These are phyloP conservation scores for Macropus fuliginosus DNA, from an alignment of 2,797 vertebrate genomes.

Conservation along the genomic window DNA sequence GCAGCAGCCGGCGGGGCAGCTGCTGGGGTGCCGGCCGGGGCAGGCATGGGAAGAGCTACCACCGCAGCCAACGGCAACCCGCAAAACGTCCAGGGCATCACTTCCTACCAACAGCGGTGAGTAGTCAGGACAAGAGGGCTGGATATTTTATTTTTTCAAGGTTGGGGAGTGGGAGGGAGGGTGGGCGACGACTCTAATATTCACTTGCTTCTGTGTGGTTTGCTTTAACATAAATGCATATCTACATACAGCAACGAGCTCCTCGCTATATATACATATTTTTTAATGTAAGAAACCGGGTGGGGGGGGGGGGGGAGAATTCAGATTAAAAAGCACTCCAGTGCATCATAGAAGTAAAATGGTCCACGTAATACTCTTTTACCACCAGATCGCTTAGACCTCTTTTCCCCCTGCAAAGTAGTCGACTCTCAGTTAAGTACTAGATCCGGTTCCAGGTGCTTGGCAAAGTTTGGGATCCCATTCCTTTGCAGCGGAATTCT, in stretches of 20 bases:
- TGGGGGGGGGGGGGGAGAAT: background rate
- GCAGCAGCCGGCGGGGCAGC: conserved; percentile 90
- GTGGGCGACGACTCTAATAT: conserved; percentile 71
- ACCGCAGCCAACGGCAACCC: conserved; percentile 93
- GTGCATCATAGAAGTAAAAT: conserved; percentile 57
- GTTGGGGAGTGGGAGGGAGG: conserved; percentile 75
- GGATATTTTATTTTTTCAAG: conserved; percentile 52
- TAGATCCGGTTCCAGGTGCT: conserved; percentile 71
- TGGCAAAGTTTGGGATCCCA: conserved; percentile 85
- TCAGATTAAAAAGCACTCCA: conserved; percentile 54
- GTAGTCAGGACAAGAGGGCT: conserved; percentile 78
- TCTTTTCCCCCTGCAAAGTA: conserved; percentile 50
- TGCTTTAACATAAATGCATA: conserved; percentile 67
- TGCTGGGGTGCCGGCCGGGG: conserved; percentile 89
- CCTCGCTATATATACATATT: conserved; percentile 15
- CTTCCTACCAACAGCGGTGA: conserved; percentile 97
- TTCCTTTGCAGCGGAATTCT: conserved; percentile 80
- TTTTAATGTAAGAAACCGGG: background rate
- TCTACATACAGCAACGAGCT: conserved; percentile 60
- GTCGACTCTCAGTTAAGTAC: conserved; percentile 73
- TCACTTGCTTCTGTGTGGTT: conserved; percentile 82
- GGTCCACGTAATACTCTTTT: background rate
- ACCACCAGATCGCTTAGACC: conserved; percentile 36
- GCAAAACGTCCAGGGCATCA: conserved; percentile 95
- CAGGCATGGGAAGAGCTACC: conserved; percentile 89